Evolutionary conservation across 2,113 vertebrate species (phyloP).

Genomic region (Dicerorhinus sumatrensis): DNA sequence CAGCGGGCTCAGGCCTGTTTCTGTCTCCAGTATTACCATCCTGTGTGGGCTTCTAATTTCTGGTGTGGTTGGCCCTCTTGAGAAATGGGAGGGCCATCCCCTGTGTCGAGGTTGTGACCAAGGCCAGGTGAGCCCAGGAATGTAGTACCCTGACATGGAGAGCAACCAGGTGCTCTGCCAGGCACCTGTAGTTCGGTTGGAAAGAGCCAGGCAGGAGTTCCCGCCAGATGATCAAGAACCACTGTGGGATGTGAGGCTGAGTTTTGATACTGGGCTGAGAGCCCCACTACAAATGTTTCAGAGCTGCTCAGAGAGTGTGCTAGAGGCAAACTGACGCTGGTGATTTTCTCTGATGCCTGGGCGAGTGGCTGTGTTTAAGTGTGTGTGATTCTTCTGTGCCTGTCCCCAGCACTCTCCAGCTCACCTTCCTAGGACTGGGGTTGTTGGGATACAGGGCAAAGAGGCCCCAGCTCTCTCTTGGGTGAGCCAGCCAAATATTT

Average conservation of each 20-base stretch:
- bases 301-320: not conserved
- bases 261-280: not conserved
- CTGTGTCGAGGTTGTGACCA: not conserved
- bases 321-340: not conserved
- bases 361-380: not conserved
- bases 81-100: not conserved
- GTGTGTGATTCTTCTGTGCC: not conserved
- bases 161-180: not conserved
- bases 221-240: not conserved
- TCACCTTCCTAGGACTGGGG: not conserved
- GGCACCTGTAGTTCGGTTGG: not conserved
- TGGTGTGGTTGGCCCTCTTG: not conserved
- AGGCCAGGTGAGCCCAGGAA: not conserved
- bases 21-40: not conserved
- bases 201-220: not conserved
- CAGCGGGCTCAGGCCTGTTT: not conserved
- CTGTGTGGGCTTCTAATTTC: not conserved
- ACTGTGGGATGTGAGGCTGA: not conserved
- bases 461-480: not conserved
- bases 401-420: not conserved
- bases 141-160: not conserved
- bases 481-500: slow-evolving; percentile 47
- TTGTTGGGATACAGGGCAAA: not conserved
- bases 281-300: not conserved
- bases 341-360: not conserved